Evolutionary conservation across 2,797 vertebrate genomes (phyloP), one percentile per base, ranked within the genome.

Genomic region (Chelon auratus): DNA sequence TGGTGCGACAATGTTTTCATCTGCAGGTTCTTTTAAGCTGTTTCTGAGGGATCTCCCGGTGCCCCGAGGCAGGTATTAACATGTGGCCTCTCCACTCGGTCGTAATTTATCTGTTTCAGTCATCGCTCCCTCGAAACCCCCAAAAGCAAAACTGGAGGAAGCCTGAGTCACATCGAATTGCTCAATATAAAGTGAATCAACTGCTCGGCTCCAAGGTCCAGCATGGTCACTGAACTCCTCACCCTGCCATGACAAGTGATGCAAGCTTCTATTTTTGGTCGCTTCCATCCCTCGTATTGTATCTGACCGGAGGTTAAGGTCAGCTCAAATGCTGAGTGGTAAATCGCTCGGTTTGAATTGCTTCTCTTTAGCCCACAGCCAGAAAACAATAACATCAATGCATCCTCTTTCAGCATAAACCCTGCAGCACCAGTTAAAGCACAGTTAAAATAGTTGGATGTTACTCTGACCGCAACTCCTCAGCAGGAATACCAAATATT

Each of bases 221-320:
- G 24, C 52, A 55, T 68, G 12, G 50, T 72, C 65, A 74, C 9
- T 39, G 2, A 76, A 75, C 52, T 18, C 5, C 47, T 75, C 75
- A 43, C 36, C 20, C 24, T 9, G 50, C 51, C 58, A 55, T 9
- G 42, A 54, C 58, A 62, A 65, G 36, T 52, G 40, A 78, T 45
- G 37, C 47, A 57, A 67, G n/a, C 52, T 48, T 18, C 64, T 64
- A 56, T 77, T 80, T 69, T 24, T 18, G 47, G 15, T 42, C 48
- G 40, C 26, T 52, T 43, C 12, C 3, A n/a, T 55, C 50, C 15
- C 50, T 37, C 42, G 42, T 64, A 33, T 30, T 30, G 55, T 67
- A 54, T 67, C 68, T 69, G 54, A 58, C 42, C 26, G 42, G 18
- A 55, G 68, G 45, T 66, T 55, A 52, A 57, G 57, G 57, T 39